Evolutionary conservation across 1,140 invertebrate genomes (phyloP).

Genomic region (Drosophila gunungcola): DNA sequence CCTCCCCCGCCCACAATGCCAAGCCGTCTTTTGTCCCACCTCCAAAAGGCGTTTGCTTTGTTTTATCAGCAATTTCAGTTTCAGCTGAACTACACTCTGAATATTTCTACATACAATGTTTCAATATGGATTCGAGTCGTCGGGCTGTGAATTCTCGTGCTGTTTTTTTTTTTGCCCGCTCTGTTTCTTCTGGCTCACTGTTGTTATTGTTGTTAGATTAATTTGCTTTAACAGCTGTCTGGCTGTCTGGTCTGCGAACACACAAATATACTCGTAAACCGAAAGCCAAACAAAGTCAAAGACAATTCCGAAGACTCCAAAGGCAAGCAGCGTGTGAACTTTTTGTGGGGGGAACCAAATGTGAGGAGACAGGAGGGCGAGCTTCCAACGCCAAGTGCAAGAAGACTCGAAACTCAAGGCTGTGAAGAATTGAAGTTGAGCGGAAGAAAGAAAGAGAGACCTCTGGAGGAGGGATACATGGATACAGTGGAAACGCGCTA

Average conservation of each 20-base stretch:
- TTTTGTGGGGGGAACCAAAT: constrained; percentile 22
- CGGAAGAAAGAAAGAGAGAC: neutral
- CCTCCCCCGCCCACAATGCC: neutral
- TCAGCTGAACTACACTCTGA: constrained; percentile 49
- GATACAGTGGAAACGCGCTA: neutral
- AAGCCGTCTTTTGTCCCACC: constrained; percentile 16
- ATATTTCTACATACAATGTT: constrained; percentile 48
- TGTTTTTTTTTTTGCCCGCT: constrained; percentile 27
- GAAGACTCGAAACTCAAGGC: constrained; percentile 28
- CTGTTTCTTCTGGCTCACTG: constrained; percentile 32
- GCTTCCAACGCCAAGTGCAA: constrained; percentile 45
- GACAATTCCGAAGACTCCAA: constrained; percentile 35
- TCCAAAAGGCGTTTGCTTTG: constrained; percentile 42
- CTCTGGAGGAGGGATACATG: neutral
- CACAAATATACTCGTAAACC: constrained; percentile 3
- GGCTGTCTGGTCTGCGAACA: constrained; percentile 47
- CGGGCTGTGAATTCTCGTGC: constrained; percentile 18
- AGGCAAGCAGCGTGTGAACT: constrained; percentile 63
- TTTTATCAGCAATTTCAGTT: constrained; percentile 61
- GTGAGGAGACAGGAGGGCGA: neutral
- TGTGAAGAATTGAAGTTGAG: constrained; percentile 20
- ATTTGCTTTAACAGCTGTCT: constrained; percentile 71
- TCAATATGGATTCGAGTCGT: constrained; percentile 32
- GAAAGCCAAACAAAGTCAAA: constrained; percentile 37
- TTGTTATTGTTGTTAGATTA: constrained; percentile 53